Evolutionary conservation across 2,888 invertebrate genomes (phyloP), one percentile per base, ranked within the genome.

Genomic region (Tryphoninae sp.): DNA sequence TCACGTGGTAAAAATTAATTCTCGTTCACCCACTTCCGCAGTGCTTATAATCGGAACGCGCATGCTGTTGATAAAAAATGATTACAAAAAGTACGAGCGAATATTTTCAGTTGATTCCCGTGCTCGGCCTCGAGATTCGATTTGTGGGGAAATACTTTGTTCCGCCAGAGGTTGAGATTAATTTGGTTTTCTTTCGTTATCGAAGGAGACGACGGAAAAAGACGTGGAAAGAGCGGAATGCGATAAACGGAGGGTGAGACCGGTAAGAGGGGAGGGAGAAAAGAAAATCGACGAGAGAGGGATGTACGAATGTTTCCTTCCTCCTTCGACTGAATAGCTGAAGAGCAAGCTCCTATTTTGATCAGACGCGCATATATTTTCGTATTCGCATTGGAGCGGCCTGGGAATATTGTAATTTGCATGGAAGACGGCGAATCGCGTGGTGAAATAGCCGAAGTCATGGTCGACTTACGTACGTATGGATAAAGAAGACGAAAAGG

Each of bases 391-490:
- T 87, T 72, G 61, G 87, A 89, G 87, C 86, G 86, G 86, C 87
- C 84, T 87, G 88, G 90, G 89, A 91, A 91, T 91, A 91, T 91
- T 91, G 91, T 89, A 91, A 91, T 91, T 91, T 91, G 90, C 91
- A 91, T 91, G 81, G 87, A 84, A 89, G 88, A 90, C 89, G 90
- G 87, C 84, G 64, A 77, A 64, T 45, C 40, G 26, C 45, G 51
- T 62, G 72, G 49, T 55, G 86, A 86, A 89, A 89, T 89, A 90
- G 89, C 87, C 87, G 88, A 78, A 89, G 89, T 89, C 88, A 85
- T 83, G 86, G 80, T 84, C 81, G 83, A 79, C 61, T 22, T 76
- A 53, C 55, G 22, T 49, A 26, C 68, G 64, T 23, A 83, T 62
- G 76, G 80, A 71, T 78, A 79, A 69, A 64, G 75, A 45, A 62